Evolutionary conservation across 2,113 vertebrate species (phyloP), one percentile per base, ranked within the genome.

Genomic region (Gallinago media): DNA sequence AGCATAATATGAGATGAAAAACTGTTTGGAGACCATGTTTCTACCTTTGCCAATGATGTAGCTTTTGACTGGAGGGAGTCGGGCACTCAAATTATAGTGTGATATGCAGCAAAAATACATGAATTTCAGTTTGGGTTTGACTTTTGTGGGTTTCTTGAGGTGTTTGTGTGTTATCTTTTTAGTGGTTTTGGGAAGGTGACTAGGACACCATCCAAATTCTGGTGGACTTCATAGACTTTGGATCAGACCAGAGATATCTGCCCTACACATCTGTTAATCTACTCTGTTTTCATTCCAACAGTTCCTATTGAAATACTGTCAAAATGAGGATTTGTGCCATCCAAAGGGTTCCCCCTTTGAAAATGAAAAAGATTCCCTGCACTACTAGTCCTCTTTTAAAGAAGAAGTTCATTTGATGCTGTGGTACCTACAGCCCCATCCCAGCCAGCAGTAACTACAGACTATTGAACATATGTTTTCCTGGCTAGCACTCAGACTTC

Each of bases 401-500:
- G 70, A 79, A 55, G 9, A 95, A 68, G 94, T 71, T 77, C 20
- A 55, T 73, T 93, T 89, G 54, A 63, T 80, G 32, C 40, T 81
- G 38, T 89, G 65, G 31, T 83, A 70, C 94, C 95, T 96, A 79
- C 36, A 95, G 26, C 29, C 47, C 23, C 78, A 55, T 63, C 73
- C 59, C 31, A 95, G 63, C 74, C 89, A 85, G 18, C 38, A 70
- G 52, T 95, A 92, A 92, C 85, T 54, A 88, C 61, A 71, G 34
- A 34, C 46, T 63, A 67, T 46, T 89, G 71, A 97, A 87, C 70
- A 81, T 61, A 96, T 50, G 72, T 54, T 92, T 95, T 96, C 65
- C 50, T 96, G 88, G 72, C 92, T 87, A 85, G 70, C 76, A 97
- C 44, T 96, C 81, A 92, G 90, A 67, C 47, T 89, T 81, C 77